phyloP scores from a whole-genome alignment of 2,888 invertebrate genomes.

The Callimorpha dominula region DNA sequence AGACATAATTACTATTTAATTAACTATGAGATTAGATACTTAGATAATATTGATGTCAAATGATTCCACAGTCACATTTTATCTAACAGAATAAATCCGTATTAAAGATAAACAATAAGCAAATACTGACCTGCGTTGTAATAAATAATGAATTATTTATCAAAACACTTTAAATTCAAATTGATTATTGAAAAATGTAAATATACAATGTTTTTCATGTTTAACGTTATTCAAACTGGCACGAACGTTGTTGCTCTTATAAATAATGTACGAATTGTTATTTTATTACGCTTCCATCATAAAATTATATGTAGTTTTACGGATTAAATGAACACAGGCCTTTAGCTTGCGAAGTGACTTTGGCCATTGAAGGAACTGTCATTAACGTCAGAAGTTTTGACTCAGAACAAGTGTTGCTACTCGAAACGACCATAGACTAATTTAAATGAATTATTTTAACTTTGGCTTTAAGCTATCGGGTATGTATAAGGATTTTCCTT shows the following conservation, averaged over 20 bases:
- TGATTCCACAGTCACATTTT: neutral
- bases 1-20: neutral
- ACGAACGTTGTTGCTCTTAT: slow-evolving; percentile 15
- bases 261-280: slow-evolving; percentile 10
- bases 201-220: slow-evolving; percentile 12
- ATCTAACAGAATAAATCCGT: neutral
- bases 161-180: slow-evolving; percentile 36
- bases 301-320: neutral
- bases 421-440: neutral
- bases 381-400: neutral
- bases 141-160: slow-evolving; percentile 36
- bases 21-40: neutral
- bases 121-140: slow-evolving; percentile 49
- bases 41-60: neutral
- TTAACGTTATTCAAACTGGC: slow-evolving; percentile 15
- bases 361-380: neutral
- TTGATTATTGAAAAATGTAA: slow-evolving; percentile 20
- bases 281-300: slow-evolving; percentile 1
- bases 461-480: too few species aligned
- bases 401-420: neutral
- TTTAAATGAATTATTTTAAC: neutral
- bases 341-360: neutral
- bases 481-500: too few species aligned
- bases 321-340: neutral
- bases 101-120: slow-evolving; percentile 22